Evolutionary conservation across 2,113 vertebrate genomes (phyloP).

Genomic region (Lycocorax pyrrhopterus): DNA sequence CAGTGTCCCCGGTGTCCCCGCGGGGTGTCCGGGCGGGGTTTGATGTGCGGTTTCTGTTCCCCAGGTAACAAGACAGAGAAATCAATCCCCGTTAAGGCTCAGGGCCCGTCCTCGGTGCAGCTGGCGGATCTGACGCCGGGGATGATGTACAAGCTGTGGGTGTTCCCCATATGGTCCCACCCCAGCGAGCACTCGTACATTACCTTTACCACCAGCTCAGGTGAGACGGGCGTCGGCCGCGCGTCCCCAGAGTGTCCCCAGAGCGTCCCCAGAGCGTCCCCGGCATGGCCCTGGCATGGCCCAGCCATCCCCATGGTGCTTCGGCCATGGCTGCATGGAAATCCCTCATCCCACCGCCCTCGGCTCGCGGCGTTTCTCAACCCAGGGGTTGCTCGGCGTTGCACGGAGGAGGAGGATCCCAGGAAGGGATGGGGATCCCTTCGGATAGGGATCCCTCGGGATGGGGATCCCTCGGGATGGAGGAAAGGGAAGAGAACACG

Average conservation of each 20-base stretch:
- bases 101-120: constrained; percentile 79
- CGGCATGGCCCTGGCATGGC: neutral
- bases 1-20: neutral
- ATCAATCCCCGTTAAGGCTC: constrained; percentile 81
- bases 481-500: rapidly evolving
- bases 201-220: constrained; percentile 95
- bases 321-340: constrained; percentile 27
- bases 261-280: neutral
- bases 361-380: neutral
- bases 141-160: constrained; percentile 90
- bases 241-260: neutral
- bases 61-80: constrained; percentile 90
- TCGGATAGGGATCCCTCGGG: neutral
- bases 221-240: constrained; percentile 81
- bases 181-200: constrained; percentile 84
- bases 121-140: constrained; percentile 89
- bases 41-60: constrained; percentile 80
- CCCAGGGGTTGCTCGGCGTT: rapidly evolving
- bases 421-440: neutral
- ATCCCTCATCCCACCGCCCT: neutral
- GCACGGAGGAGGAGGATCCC: neutral
- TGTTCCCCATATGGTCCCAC: constrained; percentile 89
- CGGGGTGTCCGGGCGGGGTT: neutral
- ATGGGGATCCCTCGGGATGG: neutral
- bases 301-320: neutral